Percentiles rank a stretch among this genome's conserved stretches.
Conservation (phyloP, 2,888 invertebrate species). For the Caradrina clavipalpis region DNA sequence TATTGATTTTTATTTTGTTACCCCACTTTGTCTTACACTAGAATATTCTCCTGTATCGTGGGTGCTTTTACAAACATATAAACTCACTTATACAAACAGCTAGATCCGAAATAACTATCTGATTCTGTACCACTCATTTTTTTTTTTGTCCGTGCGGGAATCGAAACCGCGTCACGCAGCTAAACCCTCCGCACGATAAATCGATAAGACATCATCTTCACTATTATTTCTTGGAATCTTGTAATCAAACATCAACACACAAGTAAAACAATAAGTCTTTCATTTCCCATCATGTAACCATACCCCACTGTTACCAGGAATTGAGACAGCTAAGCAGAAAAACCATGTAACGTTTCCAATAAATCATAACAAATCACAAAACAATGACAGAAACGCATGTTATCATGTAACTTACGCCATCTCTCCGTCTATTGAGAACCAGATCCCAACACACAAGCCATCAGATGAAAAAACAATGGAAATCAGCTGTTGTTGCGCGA, state of each 20-base stretch:
- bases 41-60: no score
- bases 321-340: slow-evolving; percentile 13
- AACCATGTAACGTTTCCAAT: slow-evolving; percentile 9
- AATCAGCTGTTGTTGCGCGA: slow-evolving; percentile 56
- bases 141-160: no score
- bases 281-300: slow-evolving; percentile 4
- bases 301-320: not conserved
- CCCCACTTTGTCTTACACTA: no score
- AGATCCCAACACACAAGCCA: slow-evolving; percentile 39
- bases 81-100: no score
- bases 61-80: no score
- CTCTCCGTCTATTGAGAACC: slow-evolving; percentile 50
- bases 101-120: no score
- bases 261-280: not conserved
- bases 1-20: no score
- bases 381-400: slow-evolving; percentile 21
- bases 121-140: no score
- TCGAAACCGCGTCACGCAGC: no score
- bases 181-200: no score
- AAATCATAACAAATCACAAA: slow-evolving; percentile 31
- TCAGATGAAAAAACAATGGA: slow-evolving; percentile 61
- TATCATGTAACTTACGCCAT: slow-evolving; percentile 40
- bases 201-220: no score
- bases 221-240: not conserved
- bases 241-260: not conserved